phyloP scores from a whole-genome alignment of 2,888 invertebrate species.

The Cerastoderma edule region DNA sequence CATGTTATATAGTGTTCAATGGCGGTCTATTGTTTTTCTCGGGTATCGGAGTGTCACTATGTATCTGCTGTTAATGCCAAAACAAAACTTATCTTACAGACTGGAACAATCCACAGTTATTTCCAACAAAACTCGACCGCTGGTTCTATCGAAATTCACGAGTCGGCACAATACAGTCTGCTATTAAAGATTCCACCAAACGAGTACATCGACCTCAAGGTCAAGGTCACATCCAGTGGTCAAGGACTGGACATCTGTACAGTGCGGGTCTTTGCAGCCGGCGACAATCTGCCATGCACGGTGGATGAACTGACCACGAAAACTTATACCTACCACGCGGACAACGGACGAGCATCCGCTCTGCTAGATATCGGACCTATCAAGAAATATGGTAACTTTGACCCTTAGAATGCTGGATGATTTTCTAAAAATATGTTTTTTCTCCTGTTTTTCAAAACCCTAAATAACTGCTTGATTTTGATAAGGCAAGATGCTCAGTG shows the following conservation, averaged over 20 bases:
- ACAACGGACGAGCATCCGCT: constrained; percentile 38
- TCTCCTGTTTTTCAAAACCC: neutral
- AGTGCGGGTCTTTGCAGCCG: constrained; percentile 56
- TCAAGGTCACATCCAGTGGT: constrained; percentile 37
- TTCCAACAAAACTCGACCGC: constrained; percentile 47
- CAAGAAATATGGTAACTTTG: constrained; percentile 66
- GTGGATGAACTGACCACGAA: constrained; percentile 40
- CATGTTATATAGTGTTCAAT: no score
- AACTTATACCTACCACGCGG: constrained; percentile 31
- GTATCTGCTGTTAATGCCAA: no score
- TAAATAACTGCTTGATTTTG: no score
- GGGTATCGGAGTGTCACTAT: no score
- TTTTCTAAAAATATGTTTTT: neutral
- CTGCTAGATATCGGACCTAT: constrained; percentile 51
- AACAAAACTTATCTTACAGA: constrained; percentile 9
- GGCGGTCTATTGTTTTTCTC: no score
- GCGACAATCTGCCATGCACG: constrained; percentile 66
- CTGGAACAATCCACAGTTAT: constrained; percentile 31
- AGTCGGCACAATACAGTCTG: constrained; percentile 54
- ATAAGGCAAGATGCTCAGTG: no score
- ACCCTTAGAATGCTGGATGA: neutral
- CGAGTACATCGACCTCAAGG: constrained; percentile 44
- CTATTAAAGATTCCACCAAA: constrained; percentile 62
- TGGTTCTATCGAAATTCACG: constrained; percentile 52
- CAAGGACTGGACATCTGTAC: constrained; percentile 63